Conservation (phyloP, 2,113 vertebrate genomes). For the Ceyx cyanopectus region DNA sequence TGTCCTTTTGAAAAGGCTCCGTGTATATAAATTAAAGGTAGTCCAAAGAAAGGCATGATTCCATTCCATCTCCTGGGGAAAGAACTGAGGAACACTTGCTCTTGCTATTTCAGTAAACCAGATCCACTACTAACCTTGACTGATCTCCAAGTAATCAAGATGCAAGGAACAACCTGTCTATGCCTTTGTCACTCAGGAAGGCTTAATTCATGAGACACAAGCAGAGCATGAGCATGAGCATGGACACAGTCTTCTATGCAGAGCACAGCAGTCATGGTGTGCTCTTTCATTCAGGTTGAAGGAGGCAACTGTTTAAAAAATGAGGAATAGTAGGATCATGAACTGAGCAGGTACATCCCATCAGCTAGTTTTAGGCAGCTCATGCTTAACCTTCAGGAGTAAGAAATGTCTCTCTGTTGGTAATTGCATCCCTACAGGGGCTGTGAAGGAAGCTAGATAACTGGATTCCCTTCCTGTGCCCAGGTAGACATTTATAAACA, state of each 20-base stretch:
- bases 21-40: slow-evolving; percentile 28
- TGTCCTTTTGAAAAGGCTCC: slow-evolving; percentile 13
- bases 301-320: not conserved
- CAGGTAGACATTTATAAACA: not conserved
- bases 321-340: not conserved
- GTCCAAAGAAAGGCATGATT: not conserved
- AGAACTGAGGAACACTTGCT: not conserved
- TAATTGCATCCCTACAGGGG: not conserved
- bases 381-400: not conserved
- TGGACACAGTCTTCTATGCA: not conserved
- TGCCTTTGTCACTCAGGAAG: not conserved
- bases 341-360: not conserved
- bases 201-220: not conserved
- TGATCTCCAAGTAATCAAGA: not conserved
- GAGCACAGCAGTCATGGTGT: not conserved
- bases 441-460: not conserved
- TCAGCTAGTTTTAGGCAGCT: not conserved
- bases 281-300: not conserved
- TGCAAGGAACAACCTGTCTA: not conserved
- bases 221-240: not conserved
- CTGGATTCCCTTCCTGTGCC: not conserved
- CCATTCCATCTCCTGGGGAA: not conserved
- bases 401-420: not conserved
- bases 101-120: not conserved
- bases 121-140: not conserved